These are phyloP conservation scores for Pangasius mekongensis DNA, from an alignment of 2,797 vertebrate species.

Conservation along the genomic window DNA sequence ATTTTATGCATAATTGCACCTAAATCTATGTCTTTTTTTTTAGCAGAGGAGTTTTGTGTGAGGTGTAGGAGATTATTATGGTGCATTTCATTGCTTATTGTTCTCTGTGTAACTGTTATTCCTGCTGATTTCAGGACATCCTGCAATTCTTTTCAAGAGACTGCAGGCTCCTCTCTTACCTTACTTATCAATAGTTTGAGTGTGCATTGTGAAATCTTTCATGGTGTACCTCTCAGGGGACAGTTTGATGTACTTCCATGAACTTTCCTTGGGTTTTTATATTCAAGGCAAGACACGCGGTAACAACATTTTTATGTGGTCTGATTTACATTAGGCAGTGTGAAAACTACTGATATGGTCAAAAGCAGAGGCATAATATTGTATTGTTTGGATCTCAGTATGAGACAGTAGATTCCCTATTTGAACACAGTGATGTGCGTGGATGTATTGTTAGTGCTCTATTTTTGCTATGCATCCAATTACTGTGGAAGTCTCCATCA, in stretches of 20 bases:
- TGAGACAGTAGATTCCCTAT: slow-evolving; percentile 14
- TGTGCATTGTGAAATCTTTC: neutral
- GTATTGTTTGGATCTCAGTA: slow-evolving; percentile 55
- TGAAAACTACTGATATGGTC: slow-evolving; percentile 61
- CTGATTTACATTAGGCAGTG: slow-evolving; percentile 64
- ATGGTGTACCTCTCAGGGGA: too few species aligned
- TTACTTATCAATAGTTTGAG: neutral
- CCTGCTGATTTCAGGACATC: too few species aligned
- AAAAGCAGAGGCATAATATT: slow-evolving; percentile 46
- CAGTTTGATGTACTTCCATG: too few species aligned
- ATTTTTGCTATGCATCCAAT: slow-evolving; percentile 35
- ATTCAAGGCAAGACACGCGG: slow-evolving; percentile 69
- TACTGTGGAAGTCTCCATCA: slow-evolving; percentile 9
- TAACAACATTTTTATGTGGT: slow-evolving; percentile 65
- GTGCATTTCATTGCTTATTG: too few species aligned
- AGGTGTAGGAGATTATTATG: too few species aligned
- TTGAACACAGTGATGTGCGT: slow-evolving; percentile 23
- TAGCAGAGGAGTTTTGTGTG: too few species aligned
- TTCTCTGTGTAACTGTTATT: too few species aligned
- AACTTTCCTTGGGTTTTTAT: slow-evolving; percentile 64
- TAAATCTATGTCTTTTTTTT: neutral
- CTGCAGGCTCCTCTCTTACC: too few species aligned
- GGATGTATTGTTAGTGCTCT: slow-evolving; percentile 20
- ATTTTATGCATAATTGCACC: neutral
- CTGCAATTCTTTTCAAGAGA: too few species aligned